Evolutionary conservation across 2,797 vertebrate species (phyloP), one percentile per base, ranked within the genome.

Genomic region (Sebastes alutus): DNA sequence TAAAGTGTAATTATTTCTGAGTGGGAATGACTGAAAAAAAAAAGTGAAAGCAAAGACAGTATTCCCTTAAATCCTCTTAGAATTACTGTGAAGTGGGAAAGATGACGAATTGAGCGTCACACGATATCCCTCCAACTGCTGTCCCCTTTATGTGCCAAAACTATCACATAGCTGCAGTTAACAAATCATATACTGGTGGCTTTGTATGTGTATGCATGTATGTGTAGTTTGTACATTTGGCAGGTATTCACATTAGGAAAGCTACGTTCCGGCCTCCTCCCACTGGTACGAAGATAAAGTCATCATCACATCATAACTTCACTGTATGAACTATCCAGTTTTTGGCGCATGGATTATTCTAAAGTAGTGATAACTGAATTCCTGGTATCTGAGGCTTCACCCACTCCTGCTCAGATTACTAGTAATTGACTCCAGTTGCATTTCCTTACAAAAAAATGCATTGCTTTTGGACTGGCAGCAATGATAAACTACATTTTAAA

Each of bases 381-480:
- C 78, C 62, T 67, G 77, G 18, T 78, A 84, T 90, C 77, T 76
- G 35, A 78, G 52, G 25, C 60, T 32, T 5, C 6, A 55, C 60
- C 54, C 4, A 12, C 69, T 67, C 20, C 77, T 64, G 16, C 56
- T 84, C n/a, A 76, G 80, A 89, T 87, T 75, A 71, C 12, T 13
- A 81, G 77, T 78, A 83, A 93, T 80, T 75, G 81, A 80, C 65
- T 91, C 79, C 80, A 91, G 82, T 85, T 88, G 82, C 55, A 72
- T 81, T 86, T 33, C 27, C 78, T 81, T 69, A 9, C 1, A 55
- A 70, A 79, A 58, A 73, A 80, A 18, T 4, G 33, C 27, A 74
- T 10, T 10, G 78, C 23, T 79, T 67, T 30, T 30, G 30, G 30
- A 30, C 30, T 73, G 42, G 52, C 80, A 77, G 69, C 5, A 62